phyloP scores from a whole-genome alignment of 2,113 vertebrate genomes.

The Deroptyus accipitrinus region DNA sequence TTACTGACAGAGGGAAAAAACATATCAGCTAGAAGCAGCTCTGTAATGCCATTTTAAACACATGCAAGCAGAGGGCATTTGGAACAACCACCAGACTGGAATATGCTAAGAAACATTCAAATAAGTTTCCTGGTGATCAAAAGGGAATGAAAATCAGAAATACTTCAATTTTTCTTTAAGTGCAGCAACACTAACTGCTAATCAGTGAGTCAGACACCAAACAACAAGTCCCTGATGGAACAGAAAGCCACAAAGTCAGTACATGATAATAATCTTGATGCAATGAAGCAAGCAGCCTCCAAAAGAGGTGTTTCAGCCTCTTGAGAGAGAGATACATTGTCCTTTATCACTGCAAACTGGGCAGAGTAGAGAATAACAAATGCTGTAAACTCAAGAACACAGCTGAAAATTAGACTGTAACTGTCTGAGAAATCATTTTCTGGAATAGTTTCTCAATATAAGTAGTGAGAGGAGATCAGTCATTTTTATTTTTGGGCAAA shows the following conservation, averaged over 20 bases:
- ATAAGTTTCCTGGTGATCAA: background rate
- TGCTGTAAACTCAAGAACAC: background rate
- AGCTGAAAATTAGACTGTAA: background rate
- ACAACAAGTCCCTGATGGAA: background rate
- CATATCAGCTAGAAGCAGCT: background rate
- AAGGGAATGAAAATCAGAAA: background rate
- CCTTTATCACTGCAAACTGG: fast-evolving
- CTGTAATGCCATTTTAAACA: background rate
- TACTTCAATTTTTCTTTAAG: background rate
- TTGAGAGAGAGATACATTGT: background rate
- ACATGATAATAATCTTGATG: background rate
- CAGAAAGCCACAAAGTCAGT: background rate
- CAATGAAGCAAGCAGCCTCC: background rate
- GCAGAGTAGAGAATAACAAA: background rate
- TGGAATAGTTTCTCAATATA: background rate
- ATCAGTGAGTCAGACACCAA: background rate
- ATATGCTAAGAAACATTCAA: background rate
- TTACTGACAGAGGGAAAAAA: background rate
- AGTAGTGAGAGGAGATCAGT: background rate
- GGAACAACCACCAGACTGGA: background rate
- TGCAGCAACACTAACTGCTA: background rate
- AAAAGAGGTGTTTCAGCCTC: background rate
- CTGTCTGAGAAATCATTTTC: background rate
- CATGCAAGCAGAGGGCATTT: background rate
- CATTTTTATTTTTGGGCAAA: background rate